Evolutionary conservation across 53 echinoderm and acorn worm genomes (phyloP), one percentile per base, ranked within the genome.

Genomic region (Holothuria scabra): DNA sequence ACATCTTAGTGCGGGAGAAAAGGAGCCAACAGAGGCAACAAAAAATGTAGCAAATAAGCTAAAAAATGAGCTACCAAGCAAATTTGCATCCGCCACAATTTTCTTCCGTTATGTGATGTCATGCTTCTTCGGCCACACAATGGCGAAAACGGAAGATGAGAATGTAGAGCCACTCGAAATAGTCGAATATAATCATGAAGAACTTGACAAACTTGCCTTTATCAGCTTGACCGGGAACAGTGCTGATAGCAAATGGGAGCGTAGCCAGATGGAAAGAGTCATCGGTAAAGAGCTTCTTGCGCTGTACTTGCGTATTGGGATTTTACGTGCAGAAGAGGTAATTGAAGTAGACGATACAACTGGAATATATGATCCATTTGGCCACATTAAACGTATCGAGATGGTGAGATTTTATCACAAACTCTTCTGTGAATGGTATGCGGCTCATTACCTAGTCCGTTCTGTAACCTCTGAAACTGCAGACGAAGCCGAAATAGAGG

Each of bases 21-120:
- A 67, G 67, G 67, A 67, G 67, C 67, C 67, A 67, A 67, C 67
- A 31, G 67, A 67, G 67, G 67, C 67, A 67, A 67, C 67, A 67
- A 67, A 67, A 67, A 30, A 67, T 31, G 67, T 67, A 67, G 67
- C 67, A 67, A 67, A 67, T 26, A 67, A 67, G 67, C 67, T 67
- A 31, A 67, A 31, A 67, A 67, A 67, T 24, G 67, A 67, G 67
- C 67, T 67, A 31, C 67, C 67, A 30, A 67, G 32, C 1, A 67
- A 67, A 67, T 67, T 67, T 67, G 67, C 67, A 6, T 67, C 67
- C 28, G 67, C 67, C 32, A 67, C 67, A 67, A 67, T 67, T 31
- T 67, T 67, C 67, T 67, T 67, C 67, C 67, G 67, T 31, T 67
- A 67, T 67, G 67, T 67, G 67, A 67, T 67, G 67, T 67, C 67